phyloP scores from a whole-genome alignment of 2,888 invertebrate species.

The Erebia aethiops region DNA sequence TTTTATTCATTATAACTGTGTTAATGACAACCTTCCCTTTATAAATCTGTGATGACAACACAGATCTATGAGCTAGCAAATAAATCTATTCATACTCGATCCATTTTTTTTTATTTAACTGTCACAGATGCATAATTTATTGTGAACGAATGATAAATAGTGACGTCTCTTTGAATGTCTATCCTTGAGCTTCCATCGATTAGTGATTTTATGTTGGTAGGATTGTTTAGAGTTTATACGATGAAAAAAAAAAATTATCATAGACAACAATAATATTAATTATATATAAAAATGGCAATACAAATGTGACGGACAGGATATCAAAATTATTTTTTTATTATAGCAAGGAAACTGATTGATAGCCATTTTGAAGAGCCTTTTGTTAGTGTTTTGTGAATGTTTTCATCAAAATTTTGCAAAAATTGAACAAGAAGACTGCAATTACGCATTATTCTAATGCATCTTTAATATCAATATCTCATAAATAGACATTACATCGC shows the following conservation, averaged over 20 bases:
- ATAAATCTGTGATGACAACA: too few species aligned
- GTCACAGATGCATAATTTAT: too few species aligned
- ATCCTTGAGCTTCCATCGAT: too few species aligned
- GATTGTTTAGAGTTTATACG: background rate
- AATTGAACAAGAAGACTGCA: slow-evolving; percentile 56
- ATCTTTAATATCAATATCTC: slow-evolving; percentile 44
- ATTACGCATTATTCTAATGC: slow-evolving; percentile 38
- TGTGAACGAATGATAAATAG: slow-evolving; percentile 6
- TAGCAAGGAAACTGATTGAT: slow-evolving; percentile 78
- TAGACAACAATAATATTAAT: slow-evolving; percentile 52
- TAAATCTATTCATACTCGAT: too few species aligned
- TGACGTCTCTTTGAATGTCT: background rate
- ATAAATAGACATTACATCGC: slow-evolving; percentile 48
- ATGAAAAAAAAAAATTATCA: slow-evolving; percentile 42
- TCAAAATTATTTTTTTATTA: slow-evolving; percentile 72
- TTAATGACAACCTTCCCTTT: too few species aligned
- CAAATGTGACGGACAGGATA: slow-evolving; percentile 73
- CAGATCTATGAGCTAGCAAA: too few species aligned
- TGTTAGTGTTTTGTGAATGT: slow-evolving; percentile 84
- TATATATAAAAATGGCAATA: slow-evolving; percentile 71
- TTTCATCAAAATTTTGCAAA: slow-evolving; percentile 72
- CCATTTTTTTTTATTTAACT: too few species aligned
- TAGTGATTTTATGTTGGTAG: background rate
- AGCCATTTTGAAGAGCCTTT: slow-evolving; percentile 83
- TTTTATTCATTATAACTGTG: too few species aligned